Percentiles rank a stretch among this genome's conserved stretches.
Conservation (phyloP, 2,888 invertebrate genomes). For the Trichopoda pennipes region DNA sequence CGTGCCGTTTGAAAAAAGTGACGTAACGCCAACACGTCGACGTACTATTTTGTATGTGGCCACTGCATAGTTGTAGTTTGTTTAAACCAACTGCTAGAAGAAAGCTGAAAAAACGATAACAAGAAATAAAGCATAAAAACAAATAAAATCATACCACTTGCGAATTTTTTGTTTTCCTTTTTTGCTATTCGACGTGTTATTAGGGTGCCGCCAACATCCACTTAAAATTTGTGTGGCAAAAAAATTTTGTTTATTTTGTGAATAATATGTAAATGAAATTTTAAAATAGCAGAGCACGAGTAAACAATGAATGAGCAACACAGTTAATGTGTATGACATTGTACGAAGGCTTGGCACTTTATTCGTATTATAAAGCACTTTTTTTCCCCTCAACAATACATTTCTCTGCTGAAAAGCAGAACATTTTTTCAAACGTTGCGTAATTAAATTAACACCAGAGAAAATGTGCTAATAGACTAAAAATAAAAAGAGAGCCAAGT, state of each 20-base stretch:
- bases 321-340: no score
- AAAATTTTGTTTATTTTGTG: no score
- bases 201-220: no score
- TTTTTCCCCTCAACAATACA: no score
- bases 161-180: neutral
- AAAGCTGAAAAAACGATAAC: constrained; percentile 54
- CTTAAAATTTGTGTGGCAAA: no score
- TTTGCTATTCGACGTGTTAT: neutral
- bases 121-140: constrained; percentile 5
- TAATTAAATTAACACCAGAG: neutral
- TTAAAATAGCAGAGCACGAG: no score
- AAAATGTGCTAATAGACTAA: neutral
- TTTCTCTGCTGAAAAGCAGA: neutral
- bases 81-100: constrained; percentile 62
- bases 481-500: neutral
- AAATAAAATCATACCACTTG: neutral
- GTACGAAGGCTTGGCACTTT: no score
- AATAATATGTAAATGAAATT: no score
- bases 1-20: constrained; percentile 74
- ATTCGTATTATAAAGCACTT: no score
- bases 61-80: constrained; percentile 10
- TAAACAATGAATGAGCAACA: no score
- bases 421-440: neutral
- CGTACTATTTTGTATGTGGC: constrained; percentile 43
- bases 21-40: constrained; percentile 75